Conservation (phyloP, 2,113 vertebrate species). For the Ranitomeya variabilis region DNA sequence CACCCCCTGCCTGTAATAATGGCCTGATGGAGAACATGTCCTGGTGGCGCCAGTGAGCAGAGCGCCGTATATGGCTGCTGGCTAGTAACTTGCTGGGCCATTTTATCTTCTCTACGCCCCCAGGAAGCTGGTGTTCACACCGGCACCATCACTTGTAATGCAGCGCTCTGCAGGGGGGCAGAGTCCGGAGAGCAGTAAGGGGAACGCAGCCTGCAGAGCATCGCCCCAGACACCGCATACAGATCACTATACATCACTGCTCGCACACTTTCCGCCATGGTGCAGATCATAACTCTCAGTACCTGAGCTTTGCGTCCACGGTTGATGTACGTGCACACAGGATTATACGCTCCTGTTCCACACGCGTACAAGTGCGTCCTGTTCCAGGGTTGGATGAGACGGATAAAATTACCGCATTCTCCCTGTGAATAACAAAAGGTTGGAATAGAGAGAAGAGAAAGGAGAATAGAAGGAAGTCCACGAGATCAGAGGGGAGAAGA, state of each 20-base stretch:
- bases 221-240: background rate
- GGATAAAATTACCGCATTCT: conserved; percentile 97
- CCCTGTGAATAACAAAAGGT: conserved; percentile 76
- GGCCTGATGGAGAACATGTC: too few species aligned
- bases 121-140: background rate
- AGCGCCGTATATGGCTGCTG: too few species aligned
- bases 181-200: background rate
- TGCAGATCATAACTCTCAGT: conserved; percentile 60
- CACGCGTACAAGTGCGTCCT: conserved; percentile 96
- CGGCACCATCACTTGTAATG: background rate
- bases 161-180: too few species aligned
- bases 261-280: background rate
- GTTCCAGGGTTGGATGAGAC: conserved; percentile 98
- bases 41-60: background rate
- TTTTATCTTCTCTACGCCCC: background rate
- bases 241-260: background rate
- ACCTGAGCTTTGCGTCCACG: conserved; percentile 95
- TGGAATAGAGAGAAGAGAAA: conserved; percentile 30
- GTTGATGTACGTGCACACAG: conserved; percentile 94
- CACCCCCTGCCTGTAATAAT: too few species aligned
- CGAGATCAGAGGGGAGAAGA: background rate
- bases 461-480: background rate
- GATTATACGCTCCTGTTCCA: conserved; percentile 96
- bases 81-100: background rate
- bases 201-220: background rate